A percentile compares a stretch with the other conserved stretches of the same genome.
Evolutionary conservation across 2,113 vertebrate genomes (phyloP).

Genomic region (Nerophis ophidion): DNA sequence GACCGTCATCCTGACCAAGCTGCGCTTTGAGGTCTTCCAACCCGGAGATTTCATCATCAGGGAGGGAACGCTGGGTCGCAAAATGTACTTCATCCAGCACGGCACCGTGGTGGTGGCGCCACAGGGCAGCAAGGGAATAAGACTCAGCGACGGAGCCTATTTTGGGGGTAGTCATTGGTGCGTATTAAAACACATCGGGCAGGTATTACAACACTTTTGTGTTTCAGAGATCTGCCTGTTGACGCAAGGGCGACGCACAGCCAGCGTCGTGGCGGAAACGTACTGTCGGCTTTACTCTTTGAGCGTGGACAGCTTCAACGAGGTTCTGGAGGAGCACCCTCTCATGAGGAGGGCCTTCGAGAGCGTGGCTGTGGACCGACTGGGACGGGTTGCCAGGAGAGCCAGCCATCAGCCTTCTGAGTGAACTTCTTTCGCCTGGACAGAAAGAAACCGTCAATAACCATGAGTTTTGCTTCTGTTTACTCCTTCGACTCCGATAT

Average conservation of each 20-base stretch:
- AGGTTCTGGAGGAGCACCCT: constrained; percentile 75
- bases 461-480: too few relatives aligned
- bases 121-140: constrained; percentile 84
- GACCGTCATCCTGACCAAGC: constrained; percentile 90
- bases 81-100: constrained; percentile 98
- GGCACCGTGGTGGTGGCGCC: constrained; percentile 87
- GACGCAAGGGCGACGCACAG: constrained; percentile 71
- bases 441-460: not conserved
- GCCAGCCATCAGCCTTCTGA: constrained; percentile 40
- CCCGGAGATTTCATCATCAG: constrained; percentile 88
- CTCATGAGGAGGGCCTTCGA: constrained; percentile 75
- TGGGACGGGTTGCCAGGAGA: constrained; percentile 51
- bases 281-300: constrained; percentile 77
- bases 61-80: constrained; percentile 89
- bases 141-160: constrained; percentile 89
- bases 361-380: constrained; percentile 66
- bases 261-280: constrained; percentile 67
- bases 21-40: constrained; percentile 92
- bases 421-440: constrained; percentile 7
- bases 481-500: too few relatives aligned
- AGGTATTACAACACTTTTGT: not conserved
- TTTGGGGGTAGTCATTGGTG: constrained; percentile 80
- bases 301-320: constrained; percentile 73
- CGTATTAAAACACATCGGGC: not conserved
- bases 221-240: constrained; percentile 74